A percentile compares a stretch with the other conserved stretches of the same genome.
Evolutionary conservation across 2,113 vertebrate genomes (phyloP).

Genomic region (Cichladusa arquata): DNA sequence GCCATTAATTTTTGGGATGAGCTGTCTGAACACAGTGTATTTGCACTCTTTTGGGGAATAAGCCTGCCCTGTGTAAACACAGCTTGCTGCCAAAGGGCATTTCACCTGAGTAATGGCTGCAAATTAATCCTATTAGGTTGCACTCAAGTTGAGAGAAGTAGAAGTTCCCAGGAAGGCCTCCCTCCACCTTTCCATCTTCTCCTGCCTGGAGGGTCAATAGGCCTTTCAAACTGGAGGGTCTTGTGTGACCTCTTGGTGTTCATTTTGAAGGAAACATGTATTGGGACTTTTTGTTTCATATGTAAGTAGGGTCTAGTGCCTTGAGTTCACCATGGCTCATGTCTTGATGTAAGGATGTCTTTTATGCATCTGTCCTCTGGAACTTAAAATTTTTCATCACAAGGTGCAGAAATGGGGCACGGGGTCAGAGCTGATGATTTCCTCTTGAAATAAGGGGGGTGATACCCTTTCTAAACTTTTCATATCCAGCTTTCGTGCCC

Average conservation of each 20-base stretch:
- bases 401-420: rapidly evolving
- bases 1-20: background rate
- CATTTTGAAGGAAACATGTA: background rate
- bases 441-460: background rate
- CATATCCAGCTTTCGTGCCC: background rate
- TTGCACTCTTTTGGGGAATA: background rate
- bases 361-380: background rate
- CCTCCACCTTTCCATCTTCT: background rate
- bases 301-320: background rate
- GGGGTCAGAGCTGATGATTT: background rate
- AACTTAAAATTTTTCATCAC: background rate
- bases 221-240: background rate
- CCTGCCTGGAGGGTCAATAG: rapidly evolving
- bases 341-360: background rate
- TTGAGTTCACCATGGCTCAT: background rate
- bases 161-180: background rate
- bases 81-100: background rate
- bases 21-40: background rate
- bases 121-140: background rate
- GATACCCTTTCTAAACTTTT: background rate
- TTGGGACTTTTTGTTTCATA: background rate
- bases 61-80: background rate
- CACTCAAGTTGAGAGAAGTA: background rate
- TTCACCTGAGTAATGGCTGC: background rate
- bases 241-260: background rate